A percentile compares a stretch with the other conserved stretches of the same genome.
Conservation (phyloP, 2,888 invertebrate species). For the Hydrotaea cyrtoneurina region DNA sequence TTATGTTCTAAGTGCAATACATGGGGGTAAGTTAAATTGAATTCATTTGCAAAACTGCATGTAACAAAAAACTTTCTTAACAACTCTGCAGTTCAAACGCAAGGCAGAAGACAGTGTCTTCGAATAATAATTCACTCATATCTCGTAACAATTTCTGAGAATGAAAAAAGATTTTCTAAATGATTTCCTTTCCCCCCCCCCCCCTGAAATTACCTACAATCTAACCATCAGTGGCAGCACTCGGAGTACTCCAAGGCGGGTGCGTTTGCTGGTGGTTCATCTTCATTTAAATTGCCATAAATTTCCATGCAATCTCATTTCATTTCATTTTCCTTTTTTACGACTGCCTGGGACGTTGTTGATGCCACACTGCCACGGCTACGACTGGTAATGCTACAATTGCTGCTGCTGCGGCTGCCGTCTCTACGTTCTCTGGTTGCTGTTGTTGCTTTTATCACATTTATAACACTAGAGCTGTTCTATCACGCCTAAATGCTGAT, state of each 20-base stretch:
- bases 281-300: conserved; percentile 46
- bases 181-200: not conserved
- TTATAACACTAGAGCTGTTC: conserved; percentile 66
- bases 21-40: conserved; percentile 29
- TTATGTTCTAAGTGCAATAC: conserved; percentile 1
- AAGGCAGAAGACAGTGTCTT: not conserved
- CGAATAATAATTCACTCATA: conserved; percentile 30
- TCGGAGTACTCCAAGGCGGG: not conserved
- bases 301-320: conserved; percentile 42
- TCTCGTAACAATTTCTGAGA: conserved; percentile 1
- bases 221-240: conserved; percentile 6
- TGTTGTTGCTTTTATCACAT: conserved; percentile 49
- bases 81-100: not conserved
- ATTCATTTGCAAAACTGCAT: conserved; percentile 6
- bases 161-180: not conserved
- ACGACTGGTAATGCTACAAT: conserved; percentile 1
- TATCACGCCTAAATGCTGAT: conserved; percentile 67
- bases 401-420: not conserved
- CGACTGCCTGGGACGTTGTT: not conserved
- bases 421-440: not conserved
- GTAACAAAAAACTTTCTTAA: not conserved
- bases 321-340: conserved; percentile 21
- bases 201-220: conserved; percentile 18
- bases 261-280: conserved; percentile 24
- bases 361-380: not conserved